Percentiles rank a stretch among this genome's conserved stretches.
Conservation (phyloP, 2,797 vertebrate species). For the Merluccius polli region DNA sequence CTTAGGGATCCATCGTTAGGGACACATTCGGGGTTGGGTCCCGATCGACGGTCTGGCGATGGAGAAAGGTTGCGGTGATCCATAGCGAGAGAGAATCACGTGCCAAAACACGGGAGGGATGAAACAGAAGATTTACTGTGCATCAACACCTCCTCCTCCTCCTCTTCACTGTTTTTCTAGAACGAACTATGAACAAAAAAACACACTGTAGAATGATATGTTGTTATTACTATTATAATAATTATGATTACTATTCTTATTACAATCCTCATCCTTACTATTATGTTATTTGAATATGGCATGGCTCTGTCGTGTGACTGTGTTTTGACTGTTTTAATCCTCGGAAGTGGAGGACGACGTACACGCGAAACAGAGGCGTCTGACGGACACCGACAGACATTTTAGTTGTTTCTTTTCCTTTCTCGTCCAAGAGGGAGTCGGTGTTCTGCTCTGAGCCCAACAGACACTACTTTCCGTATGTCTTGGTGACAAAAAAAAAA, state of each 20-base stretch:
- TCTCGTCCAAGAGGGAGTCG: conserved; percentile 54
- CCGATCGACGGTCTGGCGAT: conserved; percentile 53
- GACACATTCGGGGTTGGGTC: neutral
- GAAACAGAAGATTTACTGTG: conserved; percentile 66
- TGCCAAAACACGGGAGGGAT: conserved; percentile 77
- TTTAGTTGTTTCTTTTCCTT: conserved; percentile 56
- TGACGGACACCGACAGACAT: conserved; percentile 38
- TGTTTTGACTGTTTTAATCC: conserved; percentile 83
- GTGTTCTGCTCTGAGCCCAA: conserved; percentile 36
- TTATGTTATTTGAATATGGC: conserved; percentile 77
- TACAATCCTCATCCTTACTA: conserved; percentile 65
- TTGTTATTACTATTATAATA: conserved; percentile 63
- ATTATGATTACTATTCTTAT: conserved; percentile 57
- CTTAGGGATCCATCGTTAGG: neutral
- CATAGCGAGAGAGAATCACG: conserved; percentile 53
- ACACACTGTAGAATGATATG: conserved; percentile 68
- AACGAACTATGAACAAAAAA: conserved; percentile 64
- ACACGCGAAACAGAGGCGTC: conserved; percentile 49
- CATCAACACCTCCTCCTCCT: conserved; percentile 60
- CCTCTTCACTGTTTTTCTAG: conserved; percentile 71
- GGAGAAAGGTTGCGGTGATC: conserved; percentile 54
- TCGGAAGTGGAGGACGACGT: conserved; percentile 61
- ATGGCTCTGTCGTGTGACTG: conserved; percentile 82
- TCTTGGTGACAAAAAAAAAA: conserved; percentile 42
- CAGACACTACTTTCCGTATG: conserved; percentile 41